Evolutionary conservation across 2,797 vertebrate genomes (phyloP).

Genomic region (Arvicola amphibius): DNA sequence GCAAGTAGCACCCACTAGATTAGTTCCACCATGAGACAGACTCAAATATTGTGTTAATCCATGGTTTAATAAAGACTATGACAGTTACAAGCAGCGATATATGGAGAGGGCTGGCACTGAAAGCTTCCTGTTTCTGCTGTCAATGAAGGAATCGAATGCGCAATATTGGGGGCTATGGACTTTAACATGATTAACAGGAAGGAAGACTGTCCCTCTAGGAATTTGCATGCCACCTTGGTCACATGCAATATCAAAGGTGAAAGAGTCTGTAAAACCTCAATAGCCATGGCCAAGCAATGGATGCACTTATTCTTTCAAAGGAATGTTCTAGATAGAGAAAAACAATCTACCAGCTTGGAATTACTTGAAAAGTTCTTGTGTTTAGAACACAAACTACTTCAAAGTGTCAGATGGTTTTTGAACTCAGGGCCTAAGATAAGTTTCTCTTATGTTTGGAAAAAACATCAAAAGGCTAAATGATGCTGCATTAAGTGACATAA

Average conservation of each 20-base stretch:
- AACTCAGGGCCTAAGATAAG: neutral
- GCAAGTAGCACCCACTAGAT: neutral
- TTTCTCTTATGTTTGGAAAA: neutral
- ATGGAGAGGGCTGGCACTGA: neutral
- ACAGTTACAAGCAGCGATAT: neutral
- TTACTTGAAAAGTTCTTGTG: neutral
- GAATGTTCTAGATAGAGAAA: neutral
- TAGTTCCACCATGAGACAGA: neutral
- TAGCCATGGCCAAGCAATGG: neutral
- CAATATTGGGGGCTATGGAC: neutral
- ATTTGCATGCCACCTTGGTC: neutral
- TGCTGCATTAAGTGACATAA: neutral
- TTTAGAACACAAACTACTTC: neutral
- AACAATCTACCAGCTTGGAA: neutral
- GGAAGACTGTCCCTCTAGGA: neutral
- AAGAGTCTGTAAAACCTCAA: neutral
- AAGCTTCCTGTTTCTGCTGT: neutral
- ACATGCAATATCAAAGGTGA: neutral
- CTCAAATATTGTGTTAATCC: neutral
- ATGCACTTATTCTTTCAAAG: neutral
- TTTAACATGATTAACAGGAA: neutral
- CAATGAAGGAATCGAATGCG: neutral
- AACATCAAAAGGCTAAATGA: neutral
- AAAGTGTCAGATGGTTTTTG: neutral
- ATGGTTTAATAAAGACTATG: neutral